Evolutionary conservation across 2,888 invertebrate species (phyloP), one percentile per base, ranked within the genome.

Genomic region (Epinotia bilunana): DNA sequence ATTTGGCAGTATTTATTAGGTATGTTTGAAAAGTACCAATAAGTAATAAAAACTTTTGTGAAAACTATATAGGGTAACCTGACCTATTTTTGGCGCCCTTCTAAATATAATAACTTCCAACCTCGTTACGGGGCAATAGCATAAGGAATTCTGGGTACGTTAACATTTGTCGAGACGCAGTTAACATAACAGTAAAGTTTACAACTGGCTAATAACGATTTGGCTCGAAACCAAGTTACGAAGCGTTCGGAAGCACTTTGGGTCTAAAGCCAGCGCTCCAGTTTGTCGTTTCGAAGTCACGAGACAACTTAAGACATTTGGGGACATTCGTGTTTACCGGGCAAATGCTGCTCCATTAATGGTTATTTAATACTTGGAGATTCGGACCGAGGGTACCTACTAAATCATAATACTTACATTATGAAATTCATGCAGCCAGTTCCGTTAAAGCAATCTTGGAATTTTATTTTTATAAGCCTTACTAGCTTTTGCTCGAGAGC

Each of bases 121-220:
- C 33, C 33, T 33, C 0, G 6, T 3, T 33, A 23, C 23, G 23
- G 23, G 23, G 23, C 23, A 23, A 23, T 23, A 28, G 23, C 23
- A 28, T 28, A 28, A 28, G 23, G 23, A 28, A 33, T 33, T 28
- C 28, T 33, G 33, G 1, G 33, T 33, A 33, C 6, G 33, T 33
- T 53, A 67, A 71, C 55, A 67, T 65, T 60, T n/a, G 55, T 55
- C 61, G 53, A 75, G 67, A 67, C 60, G 58, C 71, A 70, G 63
- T 72, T 53, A 75, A 49, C 71, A 75, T 72, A 72, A 62, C 67
- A 33, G 60, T 75, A 67, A 67, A 75, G 62, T 72, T 64, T 65
- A 74, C 55, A 72, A 75, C 75, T 75, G 75, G 74, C 75, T 71
- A 75, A 67, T 75, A 75, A 72, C 75, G 71, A 75, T 75, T 75